Percentiles rank a stretch among this genome's conserved stretches.
Conservation (phyloP, 2,113 vertebrate genomes). For the Malaclemys terrapin region DNA sequence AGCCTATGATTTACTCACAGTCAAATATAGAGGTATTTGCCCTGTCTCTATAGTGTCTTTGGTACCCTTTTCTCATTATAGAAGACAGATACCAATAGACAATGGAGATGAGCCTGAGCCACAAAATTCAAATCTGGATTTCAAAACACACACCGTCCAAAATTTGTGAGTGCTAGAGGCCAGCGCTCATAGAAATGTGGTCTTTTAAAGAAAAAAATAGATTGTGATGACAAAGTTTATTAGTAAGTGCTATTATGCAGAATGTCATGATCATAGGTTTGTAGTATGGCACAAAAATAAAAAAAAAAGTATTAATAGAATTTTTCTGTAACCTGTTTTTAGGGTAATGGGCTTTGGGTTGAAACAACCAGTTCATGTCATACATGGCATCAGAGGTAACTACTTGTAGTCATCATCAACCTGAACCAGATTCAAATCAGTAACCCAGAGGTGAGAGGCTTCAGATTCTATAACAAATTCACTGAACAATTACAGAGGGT, state of each 20-base stretch:
- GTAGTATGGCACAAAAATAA: not conserved
- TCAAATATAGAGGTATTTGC: slow-evolving; percentile 41
- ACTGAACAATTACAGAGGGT: not conserved
- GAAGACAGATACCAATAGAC: slow-evolving; percentile 55
- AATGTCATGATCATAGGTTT: not conserved
- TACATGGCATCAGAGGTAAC: not conserved
- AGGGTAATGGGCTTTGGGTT: not conserved
- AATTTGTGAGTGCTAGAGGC: not conserved
- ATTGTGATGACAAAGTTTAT: not conserved
- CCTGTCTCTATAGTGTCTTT: slow-evolving; percentile 41
- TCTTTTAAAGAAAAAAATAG: not conserved
- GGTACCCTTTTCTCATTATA: slow-evolving; percentile 49
- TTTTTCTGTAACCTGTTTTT: not conserved
- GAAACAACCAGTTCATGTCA: not conserved
- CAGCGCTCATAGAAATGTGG: not conserved
- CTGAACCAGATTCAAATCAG: not conserved
- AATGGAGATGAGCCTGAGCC: not conserved
- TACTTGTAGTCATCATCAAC: not conserved
- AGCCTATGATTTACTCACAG: slow-evolving; percentile 56
- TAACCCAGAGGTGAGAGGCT: not conserved
- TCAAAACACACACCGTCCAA: not conserved
- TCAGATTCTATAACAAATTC: not conserved
- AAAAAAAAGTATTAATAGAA: slow-evolving; percentile 13
- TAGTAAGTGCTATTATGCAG: not conserved
- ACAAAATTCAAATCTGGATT: slow-evolving; percentile 25